Percentiles rank a stretch among this genome's conserved stretches.
Evolutionary conservation across 1,140 invertebrate genomes (phyloP).

Genomic region (Zeugodacus cucurbitae): DNA sequence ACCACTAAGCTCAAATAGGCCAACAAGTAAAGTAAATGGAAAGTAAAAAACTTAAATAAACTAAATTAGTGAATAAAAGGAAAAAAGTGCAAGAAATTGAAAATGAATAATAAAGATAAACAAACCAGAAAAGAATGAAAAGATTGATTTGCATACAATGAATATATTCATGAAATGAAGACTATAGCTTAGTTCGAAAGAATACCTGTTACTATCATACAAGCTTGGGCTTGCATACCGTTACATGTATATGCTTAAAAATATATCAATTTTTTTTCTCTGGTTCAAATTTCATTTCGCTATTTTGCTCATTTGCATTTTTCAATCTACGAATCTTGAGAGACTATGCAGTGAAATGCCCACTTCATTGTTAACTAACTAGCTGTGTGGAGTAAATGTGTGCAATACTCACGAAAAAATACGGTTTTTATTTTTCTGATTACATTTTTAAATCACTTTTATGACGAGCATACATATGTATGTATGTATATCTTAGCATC

Average conservation of each 20-base stretch:
- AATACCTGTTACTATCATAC: background rate
- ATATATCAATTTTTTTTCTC: background rate
- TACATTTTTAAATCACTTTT: background rate
- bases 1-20: too few species aligned
- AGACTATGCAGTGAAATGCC: background rate
- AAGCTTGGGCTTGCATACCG: background rate
- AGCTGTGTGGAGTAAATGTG: background rate
- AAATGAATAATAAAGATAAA: background rate
- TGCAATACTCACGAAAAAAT: background rate
- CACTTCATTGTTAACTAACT: background rate
- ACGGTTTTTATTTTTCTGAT: background rate
- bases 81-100: background rate
- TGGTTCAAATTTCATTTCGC: background rate
- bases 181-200: background rate
- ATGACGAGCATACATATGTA: background rate
- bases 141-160: background rate
- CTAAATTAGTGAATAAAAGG: background rate
- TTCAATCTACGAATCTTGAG: background rate
- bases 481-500: background rate
- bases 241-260: background rate
- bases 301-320: background rate
- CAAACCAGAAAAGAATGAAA: too few species aligned
- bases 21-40: too few species aligned
- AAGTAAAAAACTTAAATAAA: too few species aligned
- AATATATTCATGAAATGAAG: background rate